phyloP scores from a whole-genome alignment of 1,140 invertebrate genomes.

The Mercenaria mercenaria region DNA sequence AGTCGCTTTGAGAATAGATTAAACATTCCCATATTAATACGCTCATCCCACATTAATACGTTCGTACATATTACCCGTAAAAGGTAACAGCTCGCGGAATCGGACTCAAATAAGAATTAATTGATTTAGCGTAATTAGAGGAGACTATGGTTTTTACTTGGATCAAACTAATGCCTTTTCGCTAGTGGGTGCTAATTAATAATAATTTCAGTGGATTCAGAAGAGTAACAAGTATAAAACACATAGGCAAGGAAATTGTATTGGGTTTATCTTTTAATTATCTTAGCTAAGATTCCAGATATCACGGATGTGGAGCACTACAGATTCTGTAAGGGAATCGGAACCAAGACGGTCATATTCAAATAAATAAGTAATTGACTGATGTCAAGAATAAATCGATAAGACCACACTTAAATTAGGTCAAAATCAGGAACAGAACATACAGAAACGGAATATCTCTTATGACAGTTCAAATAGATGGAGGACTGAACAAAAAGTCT shows the following conservation, averaged over 20 bases:
- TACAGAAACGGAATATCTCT: too few species aligned
- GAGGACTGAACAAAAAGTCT: too few species aligned
- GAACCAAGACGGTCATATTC: too few species aligned
- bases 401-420: too few species aligned
- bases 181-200: conserved; percentile 31
- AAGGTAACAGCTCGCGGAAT: neutral
- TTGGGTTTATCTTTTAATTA: neutral
- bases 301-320: too few species aligned
- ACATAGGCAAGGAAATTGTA: neutral
- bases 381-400: too few species aligned
- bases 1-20: neutral
- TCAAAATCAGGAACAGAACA: too few species aligned
- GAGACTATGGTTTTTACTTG: neutral
- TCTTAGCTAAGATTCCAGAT: neutral
- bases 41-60: neutral
- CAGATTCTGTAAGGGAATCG: too few species aligned
- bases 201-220: neutral
- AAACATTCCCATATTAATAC: neutral
- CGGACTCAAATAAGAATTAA: neutral
- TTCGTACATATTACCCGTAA: neutral
- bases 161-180: conserved; percentile 19
- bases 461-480: too few species aligned
- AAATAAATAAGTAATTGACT: too few species aligned
- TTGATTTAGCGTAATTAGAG: conserved; percentile 27
- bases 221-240: conserved; percentile 9